Evolutionary conservation across 2,888 invertebrate genomes (phyloP).

Genomic region (Stenchaetothrips biformis): DNA sequence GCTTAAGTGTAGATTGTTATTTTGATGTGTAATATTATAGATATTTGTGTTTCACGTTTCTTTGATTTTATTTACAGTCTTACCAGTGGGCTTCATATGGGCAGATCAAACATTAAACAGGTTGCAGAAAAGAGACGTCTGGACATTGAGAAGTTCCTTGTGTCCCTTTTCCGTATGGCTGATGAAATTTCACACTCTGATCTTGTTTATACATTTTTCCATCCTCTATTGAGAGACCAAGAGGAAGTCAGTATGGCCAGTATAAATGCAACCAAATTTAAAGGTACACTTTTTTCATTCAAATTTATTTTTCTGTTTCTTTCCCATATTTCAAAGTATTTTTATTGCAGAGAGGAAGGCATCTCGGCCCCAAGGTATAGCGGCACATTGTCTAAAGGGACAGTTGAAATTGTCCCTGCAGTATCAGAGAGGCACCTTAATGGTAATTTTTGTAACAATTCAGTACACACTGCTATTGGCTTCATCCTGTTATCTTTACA

Average conservation of each 20-base stretch:
- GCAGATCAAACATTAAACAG: conserved; percentile 89
- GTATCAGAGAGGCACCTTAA: conserved; percentile 67
- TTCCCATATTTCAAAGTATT: conserved; percentile 30
- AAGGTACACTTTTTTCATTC: conserved; percentile 53
- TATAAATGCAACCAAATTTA: conserved; percentile 69
- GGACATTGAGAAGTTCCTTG: conserved; percentile 84
- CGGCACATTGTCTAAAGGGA: conserved; percentile 51
- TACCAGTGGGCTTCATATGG: conserved; percentile 72
- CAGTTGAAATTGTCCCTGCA: conserved; percentile 74
- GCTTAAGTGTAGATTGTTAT: too few relatives aligned
- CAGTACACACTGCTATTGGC: background rate
- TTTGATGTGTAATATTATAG: background rate
- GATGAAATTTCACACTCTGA: conserved; percentile 94
- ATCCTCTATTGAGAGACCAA: conserved; percentile 90
- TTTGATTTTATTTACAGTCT: conserved; percentile 48
- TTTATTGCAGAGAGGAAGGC: conserved; percentile 43
- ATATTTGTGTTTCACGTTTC: background rate
- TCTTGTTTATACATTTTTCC: conserved; percentile 97
- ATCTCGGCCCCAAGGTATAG: conserved; percentile 40
- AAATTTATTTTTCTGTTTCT: background rate
- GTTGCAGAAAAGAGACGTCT: conserved; percentile 89
- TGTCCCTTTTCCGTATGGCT: conserved; percentile 77
- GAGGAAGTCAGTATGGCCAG: conserved; percentile 81
- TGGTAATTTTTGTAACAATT: conserved; percentile 40
- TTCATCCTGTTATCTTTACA: background rate